A percentile compares a stretch with the other conserved stretches of the same genome.
Conservation (phyloP, 2,113 vertebrate genomes). For the Physeter macrocephalus region DNA sequence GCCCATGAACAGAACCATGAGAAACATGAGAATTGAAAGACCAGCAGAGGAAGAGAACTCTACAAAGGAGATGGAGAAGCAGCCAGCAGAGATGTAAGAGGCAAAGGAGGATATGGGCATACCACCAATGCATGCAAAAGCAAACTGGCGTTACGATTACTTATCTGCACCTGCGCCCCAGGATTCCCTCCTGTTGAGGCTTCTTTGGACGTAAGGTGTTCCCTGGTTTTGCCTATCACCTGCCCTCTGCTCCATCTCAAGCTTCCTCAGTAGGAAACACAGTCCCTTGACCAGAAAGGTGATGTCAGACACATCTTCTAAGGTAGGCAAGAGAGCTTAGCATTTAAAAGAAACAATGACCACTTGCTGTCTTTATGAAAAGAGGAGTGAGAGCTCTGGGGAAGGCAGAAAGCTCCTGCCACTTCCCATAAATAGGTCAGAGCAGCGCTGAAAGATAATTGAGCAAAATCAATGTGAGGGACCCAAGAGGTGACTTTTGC, state of each 20-base stretch:
- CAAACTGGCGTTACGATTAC: background rate
- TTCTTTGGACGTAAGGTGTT: background rate
- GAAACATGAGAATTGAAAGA: background rate
- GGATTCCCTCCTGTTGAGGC: background rate
- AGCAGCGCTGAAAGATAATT: background rate
- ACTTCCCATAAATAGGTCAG: slow-evolving; percentile 31
- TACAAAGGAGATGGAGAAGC: background rate
- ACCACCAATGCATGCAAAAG: background rate
- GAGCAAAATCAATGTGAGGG: slow-evolving; percentile 1
- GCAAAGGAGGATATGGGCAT: background rate
- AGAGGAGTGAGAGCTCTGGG: slow-evolving; percentile 16
- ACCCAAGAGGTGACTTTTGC: slow-evolving; percentile 28
- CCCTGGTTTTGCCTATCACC: background rate
- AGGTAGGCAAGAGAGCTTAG: background rate
- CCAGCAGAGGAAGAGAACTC: background rate
- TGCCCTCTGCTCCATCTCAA: background rate
- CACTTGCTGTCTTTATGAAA: slow-evolving; percentile 22
- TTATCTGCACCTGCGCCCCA: background rate
- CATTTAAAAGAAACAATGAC: slow-evolving; percentile 17
- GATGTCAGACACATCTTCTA: background rate
- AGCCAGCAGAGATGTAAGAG: background rate
- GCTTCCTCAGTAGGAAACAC: background rate
- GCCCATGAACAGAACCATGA: background rate
- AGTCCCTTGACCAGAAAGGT: background rate
- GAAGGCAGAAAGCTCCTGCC: background rate